phyloP scores from a whole-genome alignment of 2,888 invertebrate genomes.

The Parascotia fuliginaria region DNA sequence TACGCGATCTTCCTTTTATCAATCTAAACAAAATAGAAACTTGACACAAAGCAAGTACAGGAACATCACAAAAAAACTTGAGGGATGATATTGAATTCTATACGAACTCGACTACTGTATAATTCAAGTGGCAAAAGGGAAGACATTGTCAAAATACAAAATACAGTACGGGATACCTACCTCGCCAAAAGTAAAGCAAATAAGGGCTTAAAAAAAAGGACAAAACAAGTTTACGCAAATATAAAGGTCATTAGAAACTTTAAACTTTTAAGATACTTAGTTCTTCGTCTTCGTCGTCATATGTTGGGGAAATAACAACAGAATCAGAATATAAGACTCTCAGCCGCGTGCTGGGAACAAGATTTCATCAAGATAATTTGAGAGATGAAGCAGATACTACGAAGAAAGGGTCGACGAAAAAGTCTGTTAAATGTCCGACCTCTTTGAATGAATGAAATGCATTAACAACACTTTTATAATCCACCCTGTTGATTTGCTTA shows the following conservation, averaged over 20 bases:
- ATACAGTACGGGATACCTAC: background rate
- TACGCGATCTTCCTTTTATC: too few species aligned
- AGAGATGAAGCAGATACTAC: slow-evolving; percentile 23
- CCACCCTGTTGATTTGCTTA: slow-evolving; percentile 13
- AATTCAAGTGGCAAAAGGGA: slow-evolving; percentile 7
- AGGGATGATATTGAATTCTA: background rate
- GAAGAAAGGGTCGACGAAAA: slow-evolving; percentile 12
- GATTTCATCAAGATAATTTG: slow-evolving; percentile 38
- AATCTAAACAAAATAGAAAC: background rate
- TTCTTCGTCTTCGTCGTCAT: too few species aligned
- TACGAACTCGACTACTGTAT: slow-evolving; percentile 5
- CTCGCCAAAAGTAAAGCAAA: slow-evolving; percentile 2
- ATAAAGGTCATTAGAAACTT: slow-evolving; percentile 21
- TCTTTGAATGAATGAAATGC: slow-evolving; percentile 18
- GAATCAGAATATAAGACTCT: slow-evolving; percentile 25
- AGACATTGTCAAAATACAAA: slow-evolving; percentile 5
- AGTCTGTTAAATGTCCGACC: slow-evolving; percentile 2
- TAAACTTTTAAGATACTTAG: slow-evolving; percentile 20
- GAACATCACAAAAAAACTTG: background rate
- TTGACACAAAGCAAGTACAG: background rate
- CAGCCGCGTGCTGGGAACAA: slow-evolving; percentile 26
- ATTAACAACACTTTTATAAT: slow-evolving; percentile 20
- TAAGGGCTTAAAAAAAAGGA: slow-evolving; percentile 6
- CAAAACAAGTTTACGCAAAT: slow-evolving; percentile 20
- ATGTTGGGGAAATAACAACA: slow-evolving; percentile 27